A percentile compares a stretch with the other conserved stretches of the same genome.
phyloP scores from a whole-genome alignment of 2,888 invertebrate species.

The Adineta ricciae region DNA sequence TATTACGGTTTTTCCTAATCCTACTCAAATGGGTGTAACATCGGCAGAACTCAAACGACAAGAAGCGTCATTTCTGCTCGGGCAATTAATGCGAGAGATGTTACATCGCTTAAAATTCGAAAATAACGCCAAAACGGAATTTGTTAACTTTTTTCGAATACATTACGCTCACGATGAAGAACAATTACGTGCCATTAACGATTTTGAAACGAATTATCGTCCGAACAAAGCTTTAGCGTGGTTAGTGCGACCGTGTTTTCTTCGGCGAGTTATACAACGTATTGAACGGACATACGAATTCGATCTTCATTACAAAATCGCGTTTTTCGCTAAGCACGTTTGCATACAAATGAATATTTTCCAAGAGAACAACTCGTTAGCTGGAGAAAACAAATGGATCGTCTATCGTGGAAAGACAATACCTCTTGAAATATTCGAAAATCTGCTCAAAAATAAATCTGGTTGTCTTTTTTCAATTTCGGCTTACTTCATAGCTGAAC shows the following conservation, averaged over 20 bases:
- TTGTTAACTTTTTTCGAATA: too few species aligned
- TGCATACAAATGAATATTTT: neutral
- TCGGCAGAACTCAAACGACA: too few species aligned
- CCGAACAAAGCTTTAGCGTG: neutral
- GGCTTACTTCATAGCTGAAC: neutral
- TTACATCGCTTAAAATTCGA: too few species aligned
- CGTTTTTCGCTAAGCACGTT: neutral
- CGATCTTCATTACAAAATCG: neutral
- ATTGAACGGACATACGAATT: neutral
- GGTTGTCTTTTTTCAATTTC: neutral
- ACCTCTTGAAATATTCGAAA: neutral
- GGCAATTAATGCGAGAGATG: too few species aligned
- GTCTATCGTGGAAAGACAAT: neutral
- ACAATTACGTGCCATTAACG: neutral
- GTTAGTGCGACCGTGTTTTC: neutral
- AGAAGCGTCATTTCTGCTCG: too few species aligned
- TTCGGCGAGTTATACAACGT: neutral
- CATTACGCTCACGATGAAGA: neutral
- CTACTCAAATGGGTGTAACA: too few species aligned
- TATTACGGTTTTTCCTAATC: too few species aligned
- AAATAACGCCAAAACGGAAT: too few species aligned
- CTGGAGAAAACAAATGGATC: neutral
- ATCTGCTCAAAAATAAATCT: neutral
- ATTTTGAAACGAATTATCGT: too few species aligned
- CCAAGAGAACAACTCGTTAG: neutral